These are phyloP conservation scores for Erythrolamprus reginae DNA, from an alignment of 2,113 vertebrate species.

Conservation along the genomic window DNA sequence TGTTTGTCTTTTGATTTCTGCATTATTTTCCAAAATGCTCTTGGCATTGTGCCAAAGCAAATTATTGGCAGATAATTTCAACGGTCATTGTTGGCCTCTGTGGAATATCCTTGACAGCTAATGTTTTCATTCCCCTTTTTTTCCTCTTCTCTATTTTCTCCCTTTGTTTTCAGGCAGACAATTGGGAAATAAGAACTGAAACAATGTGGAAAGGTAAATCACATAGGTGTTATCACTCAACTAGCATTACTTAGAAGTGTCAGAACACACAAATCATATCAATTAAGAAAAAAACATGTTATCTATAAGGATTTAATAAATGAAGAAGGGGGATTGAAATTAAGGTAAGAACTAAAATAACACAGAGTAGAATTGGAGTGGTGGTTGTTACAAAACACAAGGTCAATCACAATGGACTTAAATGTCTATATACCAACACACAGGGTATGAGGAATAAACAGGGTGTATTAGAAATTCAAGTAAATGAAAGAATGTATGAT, in stretches of 20 bases:
- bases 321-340: too few species aligned
- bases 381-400: too few species aligned
- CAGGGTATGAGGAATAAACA: too few species aligned
- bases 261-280: too few species aligned
- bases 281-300: too few species aligned
- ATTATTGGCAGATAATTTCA: not conserved
- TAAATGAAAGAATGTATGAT: too few species aligned
- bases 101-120: not conserved
- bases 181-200: not conserved
- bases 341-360: too few species aligned
- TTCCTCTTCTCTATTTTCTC: accelerated
- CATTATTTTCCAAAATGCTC: not conserved
- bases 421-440: too few species aligned
- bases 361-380: too few species aligned
- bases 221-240: not conserved
- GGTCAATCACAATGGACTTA: too few species aligned
- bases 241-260: not conserved
- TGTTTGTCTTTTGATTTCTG: not conserved
- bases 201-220: not conserved
- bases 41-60: not conserved
- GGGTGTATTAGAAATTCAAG: too few species aligned
- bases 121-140: not conserved
- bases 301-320: too few species aligned
- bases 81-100: not conserved
- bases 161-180: not conserved